These are phyloP conservation scores for Vombatus ursinus DNA, from an alignment of 2,113 vertebrate genomes.

Conservation along the genomic window DNA sequence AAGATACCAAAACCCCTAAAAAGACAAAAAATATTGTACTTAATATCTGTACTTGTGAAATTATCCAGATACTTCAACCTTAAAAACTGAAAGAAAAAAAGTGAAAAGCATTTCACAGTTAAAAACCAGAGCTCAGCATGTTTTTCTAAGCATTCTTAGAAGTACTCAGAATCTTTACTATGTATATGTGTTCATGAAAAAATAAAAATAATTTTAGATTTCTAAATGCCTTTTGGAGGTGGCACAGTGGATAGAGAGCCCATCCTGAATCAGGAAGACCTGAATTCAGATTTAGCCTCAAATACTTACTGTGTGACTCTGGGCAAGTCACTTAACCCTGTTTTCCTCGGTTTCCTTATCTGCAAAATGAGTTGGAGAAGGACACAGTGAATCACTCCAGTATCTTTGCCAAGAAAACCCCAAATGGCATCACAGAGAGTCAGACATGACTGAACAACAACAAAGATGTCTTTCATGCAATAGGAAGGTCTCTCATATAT, in stretches of 20 bases:
- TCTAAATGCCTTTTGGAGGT: slow-evolving; percentile 33
- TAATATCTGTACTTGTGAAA: not conserved
- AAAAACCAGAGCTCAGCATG: not conserved
- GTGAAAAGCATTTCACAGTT: not conserved
- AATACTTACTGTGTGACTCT: not conserved
- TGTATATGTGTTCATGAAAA: not conserved
- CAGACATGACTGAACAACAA: not conserved
- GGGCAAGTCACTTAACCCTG: not conserved
- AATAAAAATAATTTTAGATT: slow-evolving; percentile 8
- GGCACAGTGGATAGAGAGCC: not conserved
- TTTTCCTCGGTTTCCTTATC: not conserved
- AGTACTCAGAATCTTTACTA: not conserved
- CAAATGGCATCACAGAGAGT: not conserved
- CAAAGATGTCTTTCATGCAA: not conserved
- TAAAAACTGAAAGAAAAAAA: slow-evolving; percentile 10
- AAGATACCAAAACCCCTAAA: slow-evolving; percentile 47
- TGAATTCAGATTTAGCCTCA: too few relatives aligned
- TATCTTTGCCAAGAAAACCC: not conserved
- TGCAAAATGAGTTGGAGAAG: not conserved
- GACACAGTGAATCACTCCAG: not conserved
- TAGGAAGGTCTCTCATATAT: slow-evolving; percentile 47
- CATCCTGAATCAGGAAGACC: not conserved
- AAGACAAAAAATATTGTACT: slow-evolving; percentile 13
- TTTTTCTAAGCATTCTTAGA: slow-evolving; percentile 32
- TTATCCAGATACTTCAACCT: slow-evolving; percentile 7